Evolutionary conservation across 2,888 invertebrate species (phyloP).

Genomic region (Drosophila paucipuncta): DNA sequence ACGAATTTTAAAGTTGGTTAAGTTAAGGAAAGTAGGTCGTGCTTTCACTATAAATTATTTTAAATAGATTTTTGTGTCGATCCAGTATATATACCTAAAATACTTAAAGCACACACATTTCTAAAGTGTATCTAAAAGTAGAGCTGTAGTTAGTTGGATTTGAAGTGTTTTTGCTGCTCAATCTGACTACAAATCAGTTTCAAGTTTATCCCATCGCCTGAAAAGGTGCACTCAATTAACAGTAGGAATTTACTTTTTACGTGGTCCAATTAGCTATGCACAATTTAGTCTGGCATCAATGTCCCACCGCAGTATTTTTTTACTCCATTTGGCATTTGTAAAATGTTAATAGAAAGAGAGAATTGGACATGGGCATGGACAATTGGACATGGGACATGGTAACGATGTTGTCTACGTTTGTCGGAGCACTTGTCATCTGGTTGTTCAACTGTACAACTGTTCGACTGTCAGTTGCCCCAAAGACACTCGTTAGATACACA

Average conservation of each 20-base stretch:
- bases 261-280: constrained; percentile 64
- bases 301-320: constrained; percentile 20
- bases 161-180: not conserved
- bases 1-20: not conserved
- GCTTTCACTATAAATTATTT: not conserved
- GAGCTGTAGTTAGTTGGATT: not conserved
- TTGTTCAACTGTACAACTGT: constrained; percentile 13
- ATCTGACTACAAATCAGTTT: constrained; percentile 11
- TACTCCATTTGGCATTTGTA: constrained; percentile 47
- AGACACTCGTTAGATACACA: constrained; percentile 33
- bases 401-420: constrained; percentile 55
- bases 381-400: constrained; percentile 11
- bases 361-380: constrained; percentile 5
- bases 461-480: constrained; percentile 36
- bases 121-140: not conserved
- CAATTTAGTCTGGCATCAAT: constrained; percentile 33
- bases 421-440: constrained; percentile 47
- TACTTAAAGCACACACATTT: not conserved
- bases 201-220: constrained; percentile 4
- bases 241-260: constrained; percentile 28
- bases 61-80: not conserved
- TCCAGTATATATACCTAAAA: not conserved
- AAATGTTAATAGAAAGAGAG: constrained; percentile 54
- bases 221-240: constrained; percentile 54
- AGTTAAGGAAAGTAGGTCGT: too few species aligned